These are phyloP conservation scores for Pseudorasbora parva DNA, from an alignment of 2,113 vertebrate genomes.

Conservation along the genomic window DNA sequence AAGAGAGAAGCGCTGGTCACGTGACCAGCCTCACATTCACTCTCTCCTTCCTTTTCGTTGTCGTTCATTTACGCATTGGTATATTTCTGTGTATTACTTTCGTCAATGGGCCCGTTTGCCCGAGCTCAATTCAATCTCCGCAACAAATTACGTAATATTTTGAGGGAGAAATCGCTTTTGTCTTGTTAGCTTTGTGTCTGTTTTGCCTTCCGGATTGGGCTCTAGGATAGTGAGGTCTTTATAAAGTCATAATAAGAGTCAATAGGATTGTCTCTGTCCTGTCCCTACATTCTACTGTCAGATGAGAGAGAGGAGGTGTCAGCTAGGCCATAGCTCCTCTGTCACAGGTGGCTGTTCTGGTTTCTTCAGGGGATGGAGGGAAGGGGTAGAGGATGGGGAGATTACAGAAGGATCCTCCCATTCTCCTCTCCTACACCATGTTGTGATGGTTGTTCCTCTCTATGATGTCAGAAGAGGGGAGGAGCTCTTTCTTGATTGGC, in stretches of 20 bases:
- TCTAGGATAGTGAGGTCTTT: constrained; percentile 70
- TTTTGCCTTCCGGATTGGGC: constrained; percentile 61
- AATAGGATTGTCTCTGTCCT: constrained; percentile 80
- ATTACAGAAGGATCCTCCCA: constrained; percentile 19
- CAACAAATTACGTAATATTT: neutral
- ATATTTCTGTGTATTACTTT: constrained; percentile 34
- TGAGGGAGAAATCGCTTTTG: constrained; percentile 8
- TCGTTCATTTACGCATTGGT: constrained; percentile 62
- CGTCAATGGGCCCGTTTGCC: constrained; percentile 30
- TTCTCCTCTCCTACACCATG: constrained; percentile 77
- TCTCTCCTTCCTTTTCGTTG: constrained; percentile 66
- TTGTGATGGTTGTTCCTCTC: constrained; percentile 98
- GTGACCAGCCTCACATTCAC: constrained; percentile 72
- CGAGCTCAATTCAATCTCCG: constrained; percentile 12
- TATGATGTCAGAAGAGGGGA: constrained; percentile 93
- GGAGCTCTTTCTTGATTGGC: constrained; percentile 92
- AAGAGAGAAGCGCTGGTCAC: constrained; percentile 47
- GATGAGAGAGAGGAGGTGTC: constrained; percentile 80
- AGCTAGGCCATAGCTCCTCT: constrained; percentile 41
- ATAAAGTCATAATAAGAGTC: constrained; percentile 63
- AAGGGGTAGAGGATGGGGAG: neutral
- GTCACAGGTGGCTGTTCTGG: constrained; percentile 61
- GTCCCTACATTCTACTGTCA: constrained; percentile 99
- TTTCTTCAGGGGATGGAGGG: constrained; percentile 53
- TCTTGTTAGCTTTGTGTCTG: constrained; percentile 62